A percentile compares a stretch with the other conserved stretches of the same genome.
These are phyloP conservation scores for Neomorphus geoffroyi DNA, from an alignment of 2,797 vertebrate species.

Conservation along the genomic window DNA sequence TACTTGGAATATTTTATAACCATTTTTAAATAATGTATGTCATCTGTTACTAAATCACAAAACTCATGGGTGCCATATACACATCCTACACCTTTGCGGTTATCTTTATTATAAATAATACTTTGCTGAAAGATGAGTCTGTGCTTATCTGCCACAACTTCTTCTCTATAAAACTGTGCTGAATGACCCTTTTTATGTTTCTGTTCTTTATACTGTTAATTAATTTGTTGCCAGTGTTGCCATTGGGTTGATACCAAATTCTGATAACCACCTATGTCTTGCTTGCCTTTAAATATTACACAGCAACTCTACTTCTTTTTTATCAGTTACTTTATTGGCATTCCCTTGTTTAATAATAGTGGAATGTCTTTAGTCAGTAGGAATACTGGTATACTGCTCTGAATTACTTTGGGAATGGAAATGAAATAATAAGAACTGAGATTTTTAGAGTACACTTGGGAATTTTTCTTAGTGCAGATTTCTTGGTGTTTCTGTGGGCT, in stretches of 20 bases:
- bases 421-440: background rate
- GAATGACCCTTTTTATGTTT: background rate
- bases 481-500: background rate
- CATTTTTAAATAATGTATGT: background rate
- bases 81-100: background rate
- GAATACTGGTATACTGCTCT: background rate
- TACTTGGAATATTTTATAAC: background rate
- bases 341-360: background rate
- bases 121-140: constrained; percentile 9
- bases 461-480: background rate
- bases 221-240: constrained; percentile 14
- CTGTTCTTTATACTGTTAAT: constrained; percentile 4
- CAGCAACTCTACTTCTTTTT: background rate
- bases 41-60: background rate
- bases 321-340: background rate
- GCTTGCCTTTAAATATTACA: background rate
- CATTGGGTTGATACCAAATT: constrained; percentile 12
- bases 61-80: background rate
- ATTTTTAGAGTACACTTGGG: background rate
- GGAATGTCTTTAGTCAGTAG: background rate
- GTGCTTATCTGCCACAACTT: background rate
- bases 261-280: background rate
- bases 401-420: background rate
- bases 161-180: background rate
- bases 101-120: background rate